Base-by-base conservation (phyloP, 1,140 invertebrate species). In the Drosophila orena region DNA sequence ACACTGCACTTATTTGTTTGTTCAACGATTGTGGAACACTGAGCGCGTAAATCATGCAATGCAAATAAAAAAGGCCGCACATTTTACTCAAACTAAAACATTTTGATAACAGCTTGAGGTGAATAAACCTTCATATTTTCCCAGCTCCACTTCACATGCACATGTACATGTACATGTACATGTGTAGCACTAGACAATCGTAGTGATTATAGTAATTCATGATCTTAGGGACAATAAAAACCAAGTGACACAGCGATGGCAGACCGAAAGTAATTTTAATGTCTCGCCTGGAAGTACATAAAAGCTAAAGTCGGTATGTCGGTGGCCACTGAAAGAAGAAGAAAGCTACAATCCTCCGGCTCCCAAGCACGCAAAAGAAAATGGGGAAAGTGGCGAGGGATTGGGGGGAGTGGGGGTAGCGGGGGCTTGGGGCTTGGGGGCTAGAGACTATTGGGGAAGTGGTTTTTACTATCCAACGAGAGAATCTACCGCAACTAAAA, bases 401-500 rank as follows among this genome's bases (percentile, higher is more conserved):
- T 4, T 24, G 0, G 11, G 20, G 3, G 6, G 17, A 17, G 17
- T 17, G 0, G 17, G 17, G 17, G 17, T 0, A 17, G 17, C 1
- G 17, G 17, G 11, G 7, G 4, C 1, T 0, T 4, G 11, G 20
- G 24, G 2, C 3, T 15, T 3, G n/a, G 10, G 6, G 30, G 20
- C 10, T 20, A 14, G n/a, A 38, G 65, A 68, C 62, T 69, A 69
- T 69, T 24, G 64, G 64, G 64, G 66, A 70, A 70, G 66, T 70
- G 66, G 64, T 69, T 70, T 70, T 70, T 70, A 70, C 66, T 70
- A 72, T 50, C 68, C 66, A 72, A 43, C 66, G 54, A 50, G 59
- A 71, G 59, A 71, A 78, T 72, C 68, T 37, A 77, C 74, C 77
- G 68, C 59, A 78, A 77, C 79, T 77, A 84, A 85, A 84, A 78